Base-by-base conservation (phyloP, 2,888 invertebrate genomes). In the Thymelicus acteon region DNA sequence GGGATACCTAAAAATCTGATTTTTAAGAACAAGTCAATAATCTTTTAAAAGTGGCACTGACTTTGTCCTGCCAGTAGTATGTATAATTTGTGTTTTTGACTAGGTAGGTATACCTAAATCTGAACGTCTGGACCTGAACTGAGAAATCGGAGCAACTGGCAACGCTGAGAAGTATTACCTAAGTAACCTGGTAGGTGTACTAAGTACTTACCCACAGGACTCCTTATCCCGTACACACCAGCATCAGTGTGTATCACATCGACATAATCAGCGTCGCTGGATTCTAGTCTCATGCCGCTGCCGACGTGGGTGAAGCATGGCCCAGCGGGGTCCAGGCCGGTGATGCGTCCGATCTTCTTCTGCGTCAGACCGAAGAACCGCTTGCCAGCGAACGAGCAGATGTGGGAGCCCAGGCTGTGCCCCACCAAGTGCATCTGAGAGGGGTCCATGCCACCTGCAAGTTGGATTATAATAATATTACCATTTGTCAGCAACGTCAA, bases 331-430 rank as follows among this genome's bases (percentile, higher is more conserved):
- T 93, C 93, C 73, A 93, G 76, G 0, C 86, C 88, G 6, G 90
- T 79, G 65, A 93, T 88, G 63, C 92, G 82, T 31, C 89, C 89
- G 0, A 92, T 75, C 13, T 64, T 73, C 2, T 1, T 2, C 0
- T 90, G 90, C 2, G 91, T 91, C n/a, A 83, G 74, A 0, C 76
- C 37, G 1, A 67, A 24, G 78, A 89, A 88, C 4, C 76, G 76
- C 75, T 92, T 89, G 39, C 90, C 92, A 0, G 92, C 76, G 75
- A 89, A 92, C 3, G 90, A 86, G 39, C 85, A 79, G 66, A 93
- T 89, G 80, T 94, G 93, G 0, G 89, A 77, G 15, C 93, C 93
- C 1, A 93, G 85, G 63, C 93, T 93, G 86, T 93, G 93, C 0
- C 93, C 93, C 8, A 93, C 82, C n/a, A 94, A 76, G 77, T 92